Percentiles rank a stretch among this genome's conserved stretches.
These are phyloP conservation scores for Meghimatium bilineatum DNA, from an alignment of 2,888 invertebrate species.

Conservation along the genomic window DNA sequence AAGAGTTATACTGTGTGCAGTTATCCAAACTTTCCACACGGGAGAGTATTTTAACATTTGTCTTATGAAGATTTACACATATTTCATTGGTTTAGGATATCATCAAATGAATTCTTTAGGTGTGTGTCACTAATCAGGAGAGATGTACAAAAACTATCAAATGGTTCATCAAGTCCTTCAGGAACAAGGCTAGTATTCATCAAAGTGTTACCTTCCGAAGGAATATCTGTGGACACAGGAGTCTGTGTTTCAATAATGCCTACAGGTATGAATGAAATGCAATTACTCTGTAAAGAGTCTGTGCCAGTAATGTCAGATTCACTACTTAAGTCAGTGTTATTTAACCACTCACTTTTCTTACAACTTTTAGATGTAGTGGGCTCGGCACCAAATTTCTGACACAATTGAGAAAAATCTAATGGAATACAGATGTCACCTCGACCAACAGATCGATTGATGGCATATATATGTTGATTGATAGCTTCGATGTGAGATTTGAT, in stretches of 20 bases:
- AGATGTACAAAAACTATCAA: not conserved
- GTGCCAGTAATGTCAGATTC: not conserved
- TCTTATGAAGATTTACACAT: not conserved
- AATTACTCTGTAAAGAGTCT: not conserved
- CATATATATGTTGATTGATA: constrained; percentile 36
- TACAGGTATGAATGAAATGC: constrained; percentile 2
- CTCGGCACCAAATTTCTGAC: not conserved
- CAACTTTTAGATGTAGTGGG: no score
- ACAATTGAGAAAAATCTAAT: constrained; percentile 12
- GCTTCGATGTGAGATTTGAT: constrained; percentile 33
- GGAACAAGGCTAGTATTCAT: not conserved
- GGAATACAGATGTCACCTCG: not conserved
- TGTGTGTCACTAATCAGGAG: not conserved
- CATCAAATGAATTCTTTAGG: not conserved
- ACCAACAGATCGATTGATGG: constrained; percentile 7
- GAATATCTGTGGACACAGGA: not conserved
- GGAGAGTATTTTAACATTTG: not conserved
- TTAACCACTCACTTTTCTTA: not conserved
- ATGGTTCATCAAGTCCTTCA: not conserved
- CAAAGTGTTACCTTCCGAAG: not conserved
- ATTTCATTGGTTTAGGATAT: not conserved
- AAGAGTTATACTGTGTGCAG: not conserved
- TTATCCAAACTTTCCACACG: not conserved
- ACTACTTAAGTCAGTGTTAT: not conserved
- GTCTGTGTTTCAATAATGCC: not conserved